Conservation (phyloP, 2,113 vertebrate species). For the Passer domesticus region DNA sequence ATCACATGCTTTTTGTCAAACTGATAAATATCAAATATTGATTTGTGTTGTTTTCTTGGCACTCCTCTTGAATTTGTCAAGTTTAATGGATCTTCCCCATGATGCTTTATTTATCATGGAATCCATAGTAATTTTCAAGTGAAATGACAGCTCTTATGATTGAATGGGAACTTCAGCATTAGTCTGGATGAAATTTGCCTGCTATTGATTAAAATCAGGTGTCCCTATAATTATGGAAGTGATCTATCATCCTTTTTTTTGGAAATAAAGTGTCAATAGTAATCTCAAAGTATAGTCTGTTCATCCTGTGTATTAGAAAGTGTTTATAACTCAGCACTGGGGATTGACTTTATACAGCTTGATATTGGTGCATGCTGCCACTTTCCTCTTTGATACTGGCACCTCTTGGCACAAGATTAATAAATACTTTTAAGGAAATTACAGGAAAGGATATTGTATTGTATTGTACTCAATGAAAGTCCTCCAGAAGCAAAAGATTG, state of each 20-base stretch:
- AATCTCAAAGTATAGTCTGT: not conserved
- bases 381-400: not conserved
- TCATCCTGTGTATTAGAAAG: not conserved
- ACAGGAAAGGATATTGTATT: not conserved
- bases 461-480: not conserved
- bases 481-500: not conserved
- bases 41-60: constrained; percentile 47
- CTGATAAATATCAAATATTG: constrained; percentile 61
- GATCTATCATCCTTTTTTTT: not conserved
- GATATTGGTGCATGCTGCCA: not conserved
- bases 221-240: constrained; percentile 13
- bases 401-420: not conserved
- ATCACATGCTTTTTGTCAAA: constrained; percentile 51
- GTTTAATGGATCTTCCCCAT: constrained; percentile 37
- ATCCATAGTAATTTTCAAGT: constrained; percentile 40
- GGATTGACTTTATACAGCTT: not conserved
- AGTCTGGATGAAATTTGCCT: constrained; percentile 20
- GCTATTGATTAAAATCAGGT: constrained; percentile 11
- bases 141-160: constrained; percentile 38
- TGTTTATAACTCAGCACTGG: not conserved
- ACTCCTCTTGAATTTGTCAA: constrained; percentile 49
- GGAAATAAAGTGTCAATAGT: not conserved
- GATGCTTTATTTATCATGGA: constrained; percentile 51
- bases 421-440: constrained; percentile 13
- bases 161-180: constrained; percentile 35